These are phyloP conservation scores for Atlantisia rogersi DNA, from an alignment of 2,113 vertebrate genomes.

Conservation along the genomic window DNA sequence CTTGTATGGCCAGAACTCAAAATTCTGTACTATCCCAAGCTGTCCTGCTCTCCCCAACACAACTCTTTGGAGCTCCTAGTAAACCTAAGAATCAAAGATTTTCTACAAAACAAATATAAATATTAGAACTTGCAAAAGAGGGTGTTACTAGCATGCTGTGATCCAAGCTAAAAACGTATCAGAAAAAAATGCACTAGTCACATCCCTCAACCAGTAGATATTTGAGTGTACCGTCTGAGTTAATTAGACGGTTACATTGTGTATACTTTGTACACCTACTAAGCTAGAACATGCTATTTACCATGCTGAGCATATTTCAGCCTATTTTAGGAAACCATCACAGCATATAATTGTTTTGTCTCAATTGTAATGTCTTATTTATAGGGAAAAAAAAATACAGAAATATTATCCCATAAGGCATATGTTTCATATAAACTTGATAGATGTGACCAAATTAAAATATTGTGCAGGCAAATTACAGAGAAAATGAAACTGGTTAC, in stretches of 20 bases:
- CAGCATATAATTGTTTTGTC: not conserved
- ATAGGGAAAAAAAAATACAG: not conserved
- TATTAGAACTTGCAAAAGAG: not conserved
- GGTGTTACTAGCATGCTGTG: not conserved
- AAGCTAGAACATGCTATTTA: not conserved
- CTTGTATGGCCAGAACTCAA: not conserved
- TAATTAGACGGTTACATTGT: not conserved
- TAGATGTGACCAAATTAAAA: conserved; percentile 44
- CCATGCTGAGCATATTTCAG: not conserved
- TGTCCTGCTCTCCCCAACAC: not conserved
- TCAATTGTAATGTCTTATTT: not conserved
- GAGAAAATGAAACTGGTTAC: conserved; percentile 40
- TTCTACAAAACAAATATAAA: not conserved
- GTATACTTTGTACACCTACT: not conserved
- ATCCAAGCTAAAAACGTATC: not conserved
- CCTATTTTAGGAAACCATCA: conserved; percentile 7
- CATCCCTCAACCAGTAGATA: not conserved
- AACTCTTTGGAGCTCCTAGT: not conserved
- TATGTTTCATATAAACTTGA: conserved; percentile 10
- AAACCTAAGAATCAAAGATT: not conserved
- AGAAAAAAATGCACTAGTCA: not conserved
- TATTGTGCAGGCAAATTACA: not conserved
- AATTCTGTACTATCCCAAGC: not conserved
- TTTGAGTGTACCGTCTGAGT: not conserved
- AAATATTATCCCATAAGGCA: conserved; percentile 21